These are phyloP conservation scores for Meriones unguiculatus DNA, from an alignment of 2,113 vertebrate genomes.

Conservation along the genomic window DNA sequence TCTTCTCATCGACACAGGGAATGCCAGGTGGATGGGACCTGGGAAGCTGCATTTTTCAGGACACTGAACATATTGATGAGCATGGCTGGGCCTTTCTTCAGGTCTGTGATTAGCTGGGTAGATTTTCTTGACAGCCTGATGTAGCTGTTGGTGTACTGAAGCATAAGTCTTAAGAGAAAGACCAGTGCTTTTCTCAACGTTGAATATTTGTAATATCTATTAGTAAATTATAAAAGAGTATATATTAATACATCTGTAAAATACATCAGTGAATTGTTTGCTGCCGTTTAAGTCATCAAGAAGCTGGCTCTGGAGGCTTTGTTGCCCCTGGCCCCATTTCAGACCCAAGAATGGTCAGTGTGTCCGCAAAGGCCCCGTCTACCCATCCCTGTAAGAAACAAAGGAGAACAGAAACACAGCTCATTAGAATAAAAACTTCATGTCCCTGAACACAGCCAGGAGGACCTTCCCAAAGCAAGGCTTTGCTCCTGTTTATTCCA, in stretches of 20 bases:
- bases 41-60: too few species aligned
- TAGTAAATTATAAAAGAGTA: neutral
- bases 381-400: neutral
- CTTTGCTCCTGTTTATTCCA: neutral
- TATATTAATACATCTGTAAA: neutral
- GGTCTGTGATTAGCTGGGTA: neutral
- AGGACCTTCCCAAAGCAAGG: neutral
- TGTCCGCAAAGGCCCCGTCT: neutral
- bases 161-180: neutral
- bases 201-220: neutral
- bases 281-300: neutral
- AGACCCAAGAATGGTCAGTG: neutral
- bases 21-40: neutral
- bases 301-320: neutral
- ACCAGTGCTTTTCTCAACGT: neutral
- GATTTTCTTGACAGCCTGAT: neutral
- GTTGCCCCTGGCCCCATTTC: neutral
- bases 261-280: neutral
- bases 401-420: neutral
- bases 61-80: neutral
- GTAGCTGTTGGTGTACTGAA: neutral
- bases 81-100: neutral
- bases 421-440: neutral
- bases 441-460: neutral
- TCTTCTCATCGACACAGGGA: neutral